Base-by-base conservation (phyloP, 2,888 invertebrate genomes). In the Eupithecia vulgata region DNA sequence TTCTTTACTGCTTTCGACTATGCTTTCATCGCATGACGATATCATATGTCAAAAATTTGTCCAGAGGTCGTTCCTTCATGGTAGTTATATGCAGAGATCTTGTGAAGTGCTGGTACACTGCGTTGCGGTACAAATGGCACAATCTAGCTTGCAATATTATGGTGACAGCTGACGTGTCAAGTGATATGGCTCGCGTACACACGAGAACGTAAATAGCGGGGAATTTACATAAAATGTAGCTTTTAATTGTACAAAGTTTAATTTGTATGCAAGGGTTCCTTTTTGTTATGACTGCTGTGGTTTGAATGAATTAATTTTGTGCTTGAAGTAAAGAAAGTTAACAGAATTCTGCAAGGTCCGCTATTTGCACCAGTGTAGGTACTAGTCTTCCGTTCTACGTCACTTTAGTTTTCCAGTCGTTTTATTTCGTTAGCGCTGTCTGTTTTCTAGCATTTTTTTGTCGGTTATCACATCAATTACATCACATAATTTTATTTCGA, bases 161-260 rank as follows among this genome's bases (percentile, higher is more conserved):
- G 57, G 74, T 71, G 68, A 66, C 67, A 64, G 67, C 40, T 70
- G 70, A 61, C 72, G 70, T 70, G 72, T 67, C 66, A 72, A 42
- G 68, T 72, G 72, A 72, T 59, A 68, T 65, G 72, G 21, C 25
- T 66, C 40, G 69, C 73, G 66, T 61, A 69, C 40, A 68, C 70
- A 70, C 57, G 68, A 45, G 45, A 64, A 70, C 52, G 52, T 59
- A 67, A 70, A 70, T 65, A 70, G 64, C 64, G 64, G 34, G 17
- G 30, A 21, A 61, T 67, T 70, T 57, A 67, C 67, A 61, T 67
- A 25, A 42, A 71, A 67, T 17, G 17, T 61, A 34, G 61, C 30
- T 61, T 17, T 61, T 30, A 6, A 8, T 34, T 61, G 61, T 34
- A 34, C 34, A 34, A 34, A 34, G 30, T 6, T 30, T 15, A 17